phyloP scores from a whole-genome alignment of 2,797 vertebrate species.

The Ispidina lecontei region DNA sequence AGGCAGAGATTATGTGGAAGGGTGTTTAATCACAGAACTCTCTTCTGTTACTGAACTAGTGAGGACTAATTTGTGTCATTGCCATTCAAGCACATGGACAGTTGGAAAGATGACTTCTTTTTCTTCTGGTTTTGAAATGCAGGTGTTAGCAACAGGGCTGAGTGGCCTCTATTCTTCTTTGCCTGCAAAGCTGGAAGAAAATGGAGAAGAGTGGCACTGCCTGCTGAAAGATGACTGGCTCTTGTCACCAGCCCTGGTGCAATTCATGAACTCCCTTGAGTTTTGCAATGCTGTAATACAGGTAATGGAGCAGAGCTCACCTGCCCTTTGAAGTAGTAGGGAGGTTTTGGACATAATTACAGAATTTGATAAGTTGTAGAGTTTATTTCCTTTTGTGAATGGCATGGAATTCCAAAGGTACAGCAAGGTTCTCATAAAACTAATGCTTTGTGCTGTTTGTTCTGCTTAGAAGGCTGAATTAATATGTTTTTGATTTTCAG shows the following conservation, averaged over 20 bases:
- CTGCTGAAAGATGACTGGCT: constrained; percentile 94
- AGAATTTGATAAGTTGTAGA: neutral
- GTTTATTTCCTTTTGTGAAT: neutral
- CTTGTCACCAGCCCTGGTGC: constrained; percentile 89
- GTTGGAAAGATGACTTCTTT: neutral
- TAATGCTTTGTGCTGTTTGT: neutral
- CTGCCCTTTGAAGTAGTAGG: neutral
- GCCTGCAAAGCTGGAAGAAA: constrained; percentile 92
- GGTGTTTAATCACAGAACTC: neutral
- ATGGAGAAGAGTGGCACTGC: constrained; percentile 93
- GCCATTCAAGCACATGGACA: neutral
- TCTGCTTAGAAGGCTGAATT: neutral
- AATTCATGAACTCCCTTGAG: constrained; percentile 97
- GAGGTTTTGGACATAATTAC: neutral
- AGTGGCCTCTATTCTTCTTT: constrained; percentile 97
- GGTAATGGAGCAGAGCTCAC: constrained; percentile 72
- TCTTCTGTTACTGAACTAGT: neutral
- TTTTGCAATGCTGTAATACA: constrained; percentile 98
- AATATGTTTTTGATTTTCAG: neutral
- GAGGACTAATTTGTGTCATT: neutral
- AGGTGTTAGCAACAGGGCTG: constrained; percentile 96
- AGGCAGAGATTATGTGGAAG: neutral
- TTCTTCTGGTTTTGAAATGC: constrained; percentile 28
- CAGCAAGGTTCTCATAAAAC: neutral
- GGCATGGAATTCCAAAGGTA: neutral